A percentile compares a stretch with the other conserved stretches of the same genome.
Evolutionary conservation across 92 coral and sea anemone genomes (phyloP).

Genomic region (Heteractis magnifica): DNA sequence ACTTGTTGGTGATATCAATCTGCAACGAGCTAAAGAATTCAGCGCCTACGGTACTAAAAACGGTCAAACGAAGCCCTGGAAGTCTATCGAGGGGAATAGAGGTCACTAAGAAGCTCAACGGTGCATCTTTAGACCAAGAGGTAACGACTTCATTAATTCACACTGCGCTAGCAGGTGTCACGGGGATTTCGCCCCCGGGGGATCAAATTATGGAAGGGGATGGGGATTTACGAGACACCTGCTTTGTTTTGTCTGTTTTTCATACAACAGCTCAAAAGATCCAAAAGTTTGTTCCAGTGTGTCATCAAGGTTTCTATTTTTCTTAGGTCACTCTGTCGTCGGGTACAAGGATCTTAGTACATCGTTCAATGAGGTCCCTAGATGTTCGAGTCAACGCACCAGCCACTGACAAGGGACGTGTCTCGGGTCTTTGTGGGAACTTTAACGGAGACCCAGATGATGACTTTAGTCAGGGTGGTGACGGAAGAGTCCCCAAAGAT

Average conservation of each 20-base stretch:
- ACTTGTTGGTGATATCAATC: slow-evolving; percentile 15
- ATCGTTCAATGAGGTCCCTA: slow-evolving; percentile 45
- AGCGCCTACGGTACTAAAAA: slow-evolving; percentile 11
- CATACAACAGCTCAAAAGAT: too few relatives aligned
- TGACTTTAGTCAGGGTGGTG: slow-evolving; percentile 41
- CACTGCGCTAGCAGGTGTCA: background rate
- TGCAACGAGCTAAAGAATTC: background rate
- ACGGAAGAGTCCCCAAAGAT: background rate
- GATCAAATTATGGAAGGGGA: too few relatives aligned
- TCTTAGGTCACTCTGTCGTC: slow-evolving; percentile 19
- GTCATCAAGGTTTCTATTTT: background rate
- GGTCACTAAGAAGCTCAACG: background rate
- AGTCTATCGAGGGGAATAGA: slow-evolving; percentile 15
- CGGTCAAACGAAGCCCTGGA: slow-evolving; percentile 19
- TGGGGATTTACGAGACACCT: too few relatives aligned
- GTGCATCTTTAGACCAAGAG: slow-evolving; percentile 21
- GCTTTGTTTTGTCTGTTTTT: too few relatives aligned
- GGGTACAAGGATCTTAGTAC: slow-evolving; percentile 34
- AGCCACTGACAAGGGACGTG: slow-evolving; percentile 12
- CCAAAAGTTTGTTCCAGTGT: too few relatives aligned
- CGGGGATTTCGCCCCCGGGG: too few relatives aligned
- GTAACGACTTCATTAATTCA: background rate
- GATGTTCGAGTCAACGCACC: slow-evolving; percentile 49
- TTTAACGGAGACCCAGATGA: slow-evolving; percentile 40
- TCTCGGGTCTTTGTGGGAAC: slow-evolving; percentile 66